phyloP scores from a whole-genome alignment of 2,888 invertebrate genomes.

The Eurytoma adleriae region DNA sequence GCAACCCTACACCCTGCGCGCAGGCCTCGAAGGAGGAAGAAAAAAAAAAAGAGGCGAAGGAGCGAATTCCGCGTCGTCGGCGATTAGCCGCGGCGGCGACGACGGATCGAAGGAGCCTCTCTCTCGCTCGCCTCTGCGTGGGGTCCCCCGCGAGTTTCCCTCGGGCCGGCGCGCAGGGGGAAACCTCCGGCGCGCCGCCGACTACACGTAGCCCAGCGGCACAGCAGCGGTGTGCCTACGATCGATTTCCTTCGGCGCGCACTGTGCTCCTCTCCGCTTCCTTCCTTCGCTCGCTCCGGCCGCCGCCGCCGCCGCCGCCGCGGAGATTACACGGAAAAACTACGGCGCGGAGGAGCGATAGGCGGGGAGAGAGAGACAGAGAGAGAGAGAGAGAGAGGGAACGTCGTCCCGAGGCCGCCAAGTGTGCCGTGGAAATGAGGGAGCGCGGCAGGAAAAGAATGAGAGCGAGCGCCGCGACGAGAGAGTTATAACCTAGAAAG shows the following conservation, averaged over 20 bases:
- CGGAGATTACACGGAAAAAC: neutral
- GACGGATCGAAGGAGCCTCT: neutral
- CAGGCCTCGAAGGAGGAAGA: too few species aligned
- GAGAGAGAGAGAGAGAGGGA: neutral
- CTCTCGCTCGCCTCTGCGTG: neutral
- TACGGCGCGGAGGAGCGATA: too few species aligned
- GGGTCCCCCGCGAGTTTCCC: constrained; percentile 1
- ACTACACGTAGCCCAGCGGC: neutral
- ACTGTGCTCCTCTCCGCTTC: neutral
- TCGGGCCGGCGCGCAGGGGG: constrained; percentile 13
- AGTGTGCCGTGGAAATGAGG: constrained; percentile 5
- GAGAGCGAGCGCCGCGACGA: neutral
- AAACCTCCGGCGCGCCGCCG: neutral
- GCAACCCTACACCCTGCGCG: too few species aligned
- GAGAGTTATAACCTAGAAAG: constrained; percentile 51
- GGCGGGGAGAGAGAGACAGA: neutral
- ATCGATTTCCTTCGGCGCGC: constrained; percentile 50
- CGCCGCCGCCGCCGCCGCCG: neutral
- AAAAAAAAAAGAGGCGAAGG: too few species aligned
- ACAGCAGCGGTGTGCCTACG: neutral
- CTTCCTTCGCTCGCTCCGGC: constrained; percentile 3
- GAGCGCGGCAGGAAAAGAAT: neutral
- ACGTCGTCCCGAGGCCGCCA: neutral
- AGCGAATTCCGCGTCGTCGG: constrained; percentile 1
- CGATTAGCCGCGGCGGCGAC: neutral